Evolutionary conservation across 2,888 invertebrate genomes (phyloP).

Genomic region (Amblyjoppa fuscipennis): DNA sequence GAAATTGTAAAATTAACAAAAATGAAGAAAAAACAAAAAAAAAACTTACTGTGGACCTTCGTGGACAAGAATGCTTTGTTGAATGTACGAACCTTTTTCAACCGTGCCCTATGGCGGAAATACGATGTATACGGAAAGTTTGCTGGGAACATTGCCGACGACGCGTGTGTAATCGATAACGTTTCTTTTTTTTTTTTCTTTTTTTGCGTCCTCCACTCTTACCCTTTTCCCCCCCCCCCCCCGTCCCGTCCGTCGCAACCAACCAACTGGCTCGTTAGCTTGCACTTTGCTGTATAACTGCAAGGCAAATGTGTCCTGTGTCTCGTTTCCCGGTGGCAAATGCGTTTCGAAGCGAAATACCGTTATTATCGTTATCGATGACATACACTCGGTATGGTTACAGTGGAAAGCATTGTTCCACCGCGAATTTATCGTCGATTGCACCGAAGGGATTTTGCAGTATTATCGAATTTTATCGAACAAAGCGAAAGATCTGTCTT

Average conservation of each 20-base stretch:
- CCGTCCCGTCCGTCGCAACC: neutral
- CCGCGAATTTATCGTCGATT: slow-evolving; percentile 7
- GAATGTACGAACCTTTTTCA: too few relatives aligned
- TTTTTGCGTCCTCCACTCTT: neutral
- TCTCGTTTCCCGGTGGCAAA: slow-evolving; percentile 19
- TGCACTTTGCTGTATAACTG: slow-evolving; percentile 49
- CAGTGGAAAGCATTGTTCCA: neutral
- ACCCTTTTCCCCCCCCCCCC: neutral
- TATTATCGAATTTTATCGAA: neutral
- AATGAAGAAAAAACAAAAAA: too few relatives aligned
- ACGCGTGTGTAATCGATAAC: slow-evolving; percentile 51
- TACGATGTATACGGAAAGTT: slow-evolving; percentile 26
- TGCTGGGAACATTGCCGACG: slow-evolving; percentile 29
- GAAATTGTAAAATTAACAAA: too few relatives aligned
- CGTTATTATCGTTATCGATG: slow-evolving; percentile 23
- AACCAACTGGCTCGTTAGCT: slow-evolving; percentile 30
- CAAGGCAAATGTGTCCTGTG: slow-evolving; percentile 28
- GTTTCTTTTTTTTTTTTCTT: slow-evolving; percentile 34
- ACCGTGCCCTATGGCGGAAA: slow-evolving; percentile 48
- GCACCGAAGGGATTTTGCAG: neutral
- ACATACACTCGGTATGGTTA: slow-evolving; percentile 12
- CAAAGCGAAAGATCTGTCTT: neutral
- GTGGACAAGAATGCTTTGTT: too few relatives aligned
- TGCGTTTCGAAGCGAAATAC: slow-evolving; percentile 35
- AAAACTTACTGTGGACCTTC: too few relatives aligned